These are phyloP conservation scores for Microtus ochrogaster DNA, from an alignment of 2,113 vertebrate species.

Conservation along the genomic window DNA sequence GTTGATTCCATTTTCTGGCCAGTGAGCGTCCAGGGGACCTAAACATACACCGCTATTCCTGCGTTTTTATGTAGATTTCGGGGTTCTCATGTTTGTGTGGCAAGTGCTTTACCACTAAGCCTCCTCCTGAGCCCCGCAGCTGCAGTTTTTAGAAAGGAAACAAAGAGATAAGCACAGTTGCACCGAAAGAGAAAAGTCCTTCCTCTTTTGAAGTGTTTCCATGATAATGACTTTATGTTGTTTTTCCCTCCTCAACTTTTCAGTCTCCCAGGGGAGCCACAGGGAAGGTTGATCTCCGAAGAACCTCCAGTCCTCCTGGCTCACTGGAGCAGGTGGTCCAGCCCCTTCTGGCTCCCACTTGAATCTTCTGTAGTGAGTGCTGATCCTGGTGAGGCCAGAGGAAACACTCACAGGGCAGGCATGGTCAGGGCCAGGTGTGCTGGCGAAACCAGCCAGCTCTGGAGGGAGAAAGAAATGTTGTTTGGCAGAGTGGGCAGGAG, in stretches of 20 bases:
- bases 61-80: neutral
- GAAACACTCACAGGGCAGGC: accelerated
- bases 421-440: constrained; percentile 37
- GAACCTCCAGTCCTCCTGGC: neutral
- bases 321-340: neutral
- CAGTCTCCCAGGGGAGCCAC: neutral
- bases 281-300: neutral
- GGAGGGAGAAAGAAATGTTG: constrained; percentile 25
- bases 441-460: constrained; percentile 16
- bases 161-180: constrained; percentile 16
- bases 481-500: neutral
- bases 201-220: neutral
- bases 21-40: neutral
- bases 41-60: neutral
- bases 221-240: neutral
- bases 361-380: neutral
- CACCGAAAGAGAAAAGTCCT: neutral
- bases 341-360: neutral
- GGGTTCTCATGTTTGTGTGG: neutral
- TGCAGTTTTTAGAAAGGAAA: constrained; percentile 38
- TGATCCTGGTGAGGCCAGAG: neutral
- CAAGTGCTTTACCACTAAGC: neutral
- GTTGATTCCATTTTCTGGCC: neutral
- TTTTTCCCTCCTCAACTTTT: neutral
- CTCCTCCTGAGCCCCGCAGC: neutral